Conservation (phyloP, 2,888 invertebrate species). For the Oxyteleia sp. region DNA sequence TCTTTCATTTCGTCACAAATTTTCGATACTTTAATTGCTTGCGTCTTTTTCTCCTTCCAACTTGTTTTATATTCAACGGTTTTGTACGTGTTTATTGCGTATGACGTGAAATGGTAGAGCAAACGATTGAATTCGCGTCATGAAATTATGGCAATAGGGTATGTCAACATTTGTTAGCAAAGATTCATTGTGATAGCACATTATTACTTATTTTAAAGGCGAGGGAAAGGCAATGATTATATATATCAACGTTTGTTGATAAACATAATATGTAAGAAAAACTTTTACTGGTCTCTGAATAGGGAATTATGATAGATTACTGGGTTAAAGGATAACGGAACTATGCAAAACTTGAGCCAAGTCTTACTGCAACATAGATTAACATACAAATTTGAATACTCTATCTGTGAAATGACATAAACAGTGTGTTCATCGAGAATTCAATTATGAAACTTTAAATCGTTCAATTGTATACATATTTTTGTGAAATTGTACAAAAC, state of each 20-base stretch:
- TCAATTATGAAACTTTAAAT: constrained; percentile 11
- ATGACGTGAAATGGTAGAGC: constrained; percentile 22
- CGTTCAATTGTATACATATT: constrained; percentile 7
- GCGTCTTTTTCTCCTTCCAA: constrained; percentile 6
- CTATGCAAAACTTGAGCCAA: constrained; percentile 9
- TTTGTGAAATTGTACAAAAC: constrained; percentile 20
- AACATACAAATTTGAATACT: constrained; percentile 15
- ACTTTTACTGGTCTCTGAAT: constrained; percentile 31
- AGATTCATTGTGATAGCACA: constrained; percentile 75
- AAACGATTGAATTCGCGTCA: constrained; percentile 20
- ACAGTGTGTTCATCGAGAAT: constrained; percentile 4
- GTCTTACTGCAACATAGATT: constrained; percentile 13
- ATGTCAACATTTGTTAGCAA: constrained; percentile 33
- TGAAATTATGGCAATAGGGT: constrained; percentile 43
- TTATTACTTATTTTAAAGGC: constrained; percentile 74
- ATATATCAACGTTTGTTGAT: constrained; percentile 30
- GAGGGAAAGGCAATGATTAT: constrained; percentile 48
- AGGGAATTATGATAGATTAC: constrained; percentile 23
- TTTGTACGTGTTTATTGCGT: constrained; percentile 42
- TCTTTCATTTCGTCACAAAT: constrained; percentile 20
- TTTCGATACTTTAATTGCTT: constrained; percentile 23
- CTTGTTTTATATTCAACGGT: constrained; percentile 31
- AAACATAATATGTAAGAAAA: constrained; percentile 18
- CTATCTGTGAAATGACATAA: constrained; percentile 1
- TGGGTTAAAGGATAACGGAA: constrained; percentile 8